Evolutionary conservation across 2,113 vertebrate genomes (phyloP), one percentile per base, ranked within the genome.

Genomic region (Sisor rabdophorus): DNA sequence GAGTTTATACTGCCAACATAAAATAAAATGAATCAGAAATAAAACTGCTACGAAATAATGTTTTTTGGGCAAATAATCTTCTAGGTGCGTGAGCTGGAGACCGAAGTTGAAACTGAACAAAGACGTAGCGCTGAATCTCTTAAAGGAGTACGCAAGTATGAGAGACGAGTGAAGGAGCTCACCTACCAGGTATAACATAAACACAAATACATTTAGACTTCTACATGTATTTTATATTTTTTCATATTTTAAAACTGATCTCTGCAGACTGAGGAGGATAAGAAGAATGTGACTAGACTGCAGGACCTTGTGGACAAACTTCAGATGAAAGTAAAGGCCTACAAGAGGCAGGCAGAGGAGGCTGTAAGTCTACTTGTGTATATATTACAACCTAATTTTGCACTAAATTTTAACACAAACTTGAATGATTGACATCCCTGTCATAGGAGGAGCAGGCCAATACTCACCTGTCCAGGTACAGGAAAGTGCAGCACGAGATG

Each of bases 291-390:
- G 52, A 59, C 1, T 2, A 82, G 77, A 61, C 77, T 79, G 20
- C 89, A 92, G 83, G 90, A 91, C 73, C 85, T 92, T 82, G 90
- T 88, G 53, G 88, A 91, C 77, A 91, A 90, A 82, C 81, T 97
- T 79, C 95, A 97, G 84, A 84, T 93, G 74, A 97, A 97, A 81
- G 95, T 97, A 72, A 98, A 96, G 71, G 91, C 92, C 75, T 98
- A 96, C 84, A 96, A 97, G 90, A 94, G 94, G 75, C 95, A 97
- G 88, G 85, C 94, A 80, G 95, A 98, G 87, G 96, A 96, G 52
- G 88, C 93, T 47, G 77, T 73, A 69, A 60, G 77, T 71, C 15
- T 30, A 11, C 20, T 36, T 13, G 36, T 54, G 20, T 16, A 59
- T 3, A 50, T 28, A 30, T 20, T 61, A 20, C 17, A 48, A 4